Evolutionary conservation across 1,140 invertebrate species (phyloP), one percentile per base, ranked within the genome.

Genomic region (Ceratoteleas bidentatus): DNA sequence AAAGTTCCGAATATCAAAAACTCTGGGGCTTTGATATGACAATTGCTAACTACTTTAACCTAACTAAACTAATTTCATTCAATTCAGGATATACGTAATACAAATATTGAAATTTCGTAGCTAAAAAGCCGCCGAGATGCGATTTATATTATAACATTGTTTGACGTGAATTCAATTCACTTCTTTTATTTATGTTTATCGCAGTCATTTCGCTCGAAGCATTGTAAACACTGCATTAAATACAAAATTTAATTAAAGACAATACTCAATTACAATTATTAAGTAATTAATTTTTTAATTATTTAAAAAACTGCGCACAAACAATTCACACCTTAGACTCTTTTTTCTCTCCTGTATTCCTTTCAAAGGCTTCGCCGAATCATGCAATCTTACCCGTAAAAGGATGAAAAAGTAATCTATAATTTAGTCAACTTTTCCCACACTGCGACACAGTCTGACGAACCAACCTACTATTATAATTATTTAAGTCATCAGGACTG

Each of bases 41-140:
- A 70, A 78, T 78, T 70, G 53, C 45, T 78, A 78, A 69, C 66
- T 61, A 68, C 64, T 69, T 43, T 68, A 24, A 24, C 24, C 14
- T 61, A 32, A 13, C 7, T 38, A 68, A 9, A 68, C 7, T 68
- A 68, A 65, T 65, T 54, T 58, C 10, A 3, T 62, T 38, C 36
- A 9, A 8, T 54, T 66, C 54, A 49, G 58, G 68, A 36, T 61
- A 54, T 76, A 61, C 60, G 15, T 58, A 74, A 65, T 62, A 72
- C 14, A 68, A 66, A 68, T n/a, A 53, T 61, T 47, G 36, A 68
- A 58, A 36, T 14, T 49, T 61, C 7, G 1, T 9, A 5, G 0
- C 32, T 0, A 45, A 60, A 60, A 57, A 40, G 6, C 24, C 24
- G 1, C 4, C 24, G 24, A 24, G 24, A 24, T 24, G 24, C 24